These are phyloP conservation scores for Bombus affinis DNA, from an alignment of 1,140 invertebrate genomes.

Conservation along the genomic window DNA sequence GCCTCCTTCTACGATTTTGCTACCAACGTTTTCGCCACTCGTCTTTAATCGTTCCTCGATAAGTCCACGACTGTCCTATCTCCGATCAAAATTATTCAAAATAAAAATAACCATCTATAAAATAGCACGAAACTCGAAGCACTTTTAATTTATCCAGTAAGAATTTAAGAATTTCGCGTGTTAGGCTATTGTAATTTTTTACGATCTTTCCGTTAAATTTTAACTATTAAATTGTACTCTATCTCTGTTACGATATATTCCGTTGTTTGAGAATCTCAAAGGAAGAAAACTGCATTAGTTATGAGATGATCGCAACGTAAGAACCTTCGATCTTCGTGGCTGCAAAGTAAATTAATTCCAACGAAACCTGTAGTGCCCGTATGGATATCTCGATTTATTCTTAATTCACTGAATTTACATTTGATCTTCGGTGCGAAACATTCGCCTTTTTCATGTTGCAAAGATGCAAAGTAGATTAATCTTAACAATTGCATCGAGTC, in stretches of 20 bases:
- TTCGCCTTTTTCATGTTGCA: background rate
- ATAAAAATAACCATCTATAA: background rate
- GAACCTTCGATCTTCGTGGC: background rate
- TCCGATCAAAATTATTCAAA: background rate
- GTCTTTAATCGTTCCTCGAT: constrained; percentile 57
- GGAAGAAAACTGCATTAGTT: background rate
- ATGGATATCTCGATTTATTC: too few species aligned
- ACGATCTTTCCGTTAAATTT: too few species aligned
- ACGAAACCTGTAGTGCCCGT: too few species aligned
- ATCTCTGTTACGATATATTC: too few species aligned
- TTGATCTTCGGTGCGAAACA: background rate
- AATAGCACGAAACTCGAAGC: too few species aligned
- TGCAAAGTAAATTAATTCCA: background rate
- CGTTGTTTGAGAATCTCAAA: background rate
- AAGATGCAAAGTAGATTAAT: background rate
- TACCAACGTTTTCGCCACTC: constrained; percentile 60
- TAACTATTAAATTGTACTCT: too few species aligned
- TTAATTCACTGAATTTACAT: background rate
- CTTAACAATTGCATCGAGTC: background rate
- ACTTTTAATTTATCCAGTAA: background rate
- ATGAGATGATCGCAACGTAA: too few species aligned
- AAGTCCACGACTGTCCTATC: constrained; percentile 9
- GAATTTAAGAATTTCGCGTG: background rate
- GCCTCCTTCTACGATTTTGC: constrained; percentile 46
- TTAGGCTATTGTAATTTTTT: too few species aligned